These are phyloP conservation scores for Cephus spinipes DNA, from an alignment of 2,888 invertebrate species.

Conservation along the genomic window DNA sequence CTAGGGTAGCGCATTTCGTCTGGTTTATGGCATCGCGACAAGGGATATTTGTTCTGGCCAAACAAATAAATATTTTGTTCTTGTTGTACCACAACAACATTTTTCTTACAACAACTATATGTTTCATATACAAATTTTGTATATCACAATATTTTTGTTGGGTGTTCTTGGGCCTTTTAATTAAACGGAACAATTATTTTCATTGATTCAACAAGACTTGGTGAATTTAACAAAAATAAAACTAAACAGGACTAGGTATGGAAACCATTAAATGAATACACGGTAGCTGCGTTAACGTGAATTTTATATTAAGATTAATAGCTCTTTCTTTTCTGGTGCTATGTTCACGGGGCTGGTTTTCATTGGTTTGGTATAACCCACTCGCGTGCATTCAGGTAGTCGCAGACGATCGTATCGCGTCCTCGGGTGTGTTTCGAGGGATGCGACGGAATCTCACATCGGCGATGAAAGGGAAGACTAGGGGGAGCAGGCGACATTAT, in stretches of 20 bases:
- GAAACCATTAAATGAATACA: neutral
- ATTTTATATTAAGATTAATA: neutral
- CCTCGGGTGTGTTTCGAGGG: neutral
- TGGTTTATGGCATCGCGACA: neutral
- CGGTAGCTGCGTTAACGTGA: neutral
- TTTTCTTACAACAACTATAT: neutral
- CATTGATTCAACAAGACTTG: neutral
- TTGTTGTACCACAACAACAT: neutral
- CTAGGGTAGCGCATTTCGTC: neutral
- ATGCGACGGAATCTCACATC: neutral
- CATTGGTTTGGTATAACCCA: neutral
- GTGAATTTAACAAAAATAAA: neutral
- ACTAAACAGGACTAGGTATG: neutral
- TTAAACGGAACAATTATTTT: neutral
- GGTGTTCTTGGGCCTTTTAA: neutral
- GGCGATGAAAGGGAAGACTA: neutral
- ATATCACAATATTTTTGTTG: neutral
- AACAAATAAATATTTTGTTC: neutral
- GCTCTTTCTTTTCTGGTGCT: neutral
- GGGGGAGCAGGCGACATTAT: neutral
- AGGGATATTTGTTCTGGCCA: neutral
- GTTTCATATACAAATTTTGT: neutral
- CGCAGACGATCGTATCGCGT: conserved; percentile 23
- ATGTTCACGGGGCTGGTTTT: neutral
- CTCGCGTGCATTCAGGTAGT: conserved; percentile 2